Conservation (phyloP, 2,888 invertebrate species). For the Apoda limacodes region DNA sequence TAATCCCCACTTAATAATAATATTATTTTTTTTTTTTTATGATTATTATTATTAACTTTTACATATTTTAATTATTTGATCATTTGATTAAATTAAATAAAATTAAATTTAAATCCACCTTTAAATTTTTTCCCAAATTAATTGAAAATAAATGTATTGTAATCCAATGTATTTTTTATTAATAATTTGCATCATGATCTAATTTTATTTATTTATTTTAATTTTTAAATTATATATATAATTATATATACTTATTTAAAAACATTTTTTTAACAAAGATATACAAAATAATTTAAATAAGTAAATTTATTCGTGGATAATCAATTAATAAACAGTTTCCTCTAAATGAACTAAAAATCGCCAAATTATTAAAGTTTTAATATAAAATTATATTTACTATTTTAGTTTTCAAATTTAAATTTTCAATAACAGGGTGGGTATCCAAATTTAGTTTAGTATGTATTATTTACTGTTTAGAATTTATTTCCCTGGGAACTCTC, state of each 20-base stretch:
- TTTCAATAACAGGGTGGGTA: slow-evolving; percentile 76
- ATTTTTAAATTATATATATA: too few relatives aligned
- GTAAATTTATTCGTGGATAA: too few relatives aligned
- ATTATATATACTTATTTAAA: too few relatives aligned
- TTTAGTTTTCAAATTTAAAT: slow-evolving; percentile 58
- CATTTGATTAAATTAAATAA: slow-evolving; percentile 64
- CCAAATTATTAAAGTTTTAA: slow-evolving; percentile 78
- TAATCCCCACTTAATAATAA: too few relatives aligned
- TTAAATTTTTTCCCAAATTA: slow-evolving; percentile 49
- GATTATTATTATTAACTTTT: too few relatives aligned
- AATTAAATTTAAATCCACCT: slow-evolving; percentile 78
- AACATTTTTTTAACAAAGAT: too few relatives aligned
- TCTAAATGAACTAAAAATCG: slow-evolving; percentile 77
- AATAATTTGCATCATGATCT: slow-evolving; percentile 78
- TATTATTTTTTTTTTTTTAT: too few relatives aligned
- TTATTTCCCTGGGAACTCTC: too few relatives aligned
- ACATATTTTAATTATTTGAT: slow-evolving; percentile 76
- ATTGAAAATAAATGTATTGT: slow-evolving; percentile 71
- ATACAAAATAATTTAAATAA: too few relatives aligned
- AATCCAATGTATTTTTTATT: slow-evolving; percentile 75
- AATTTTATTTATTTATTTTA: too few relatives aligned
- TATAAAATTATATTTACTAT: slow-evolving; percentile 70
- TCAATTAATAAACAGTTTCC: slow-evolving; percentile 77
- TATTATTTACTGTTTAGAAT: too few relatives aligned
- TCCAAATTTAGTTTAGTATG: slow-evolving; percentile 76